Percentiles rank a stretch among this genome's conserved stretches.
Conservation (phyloP, 2,797 vertebrate species). For the Anniella stebbinsi region DNA sequence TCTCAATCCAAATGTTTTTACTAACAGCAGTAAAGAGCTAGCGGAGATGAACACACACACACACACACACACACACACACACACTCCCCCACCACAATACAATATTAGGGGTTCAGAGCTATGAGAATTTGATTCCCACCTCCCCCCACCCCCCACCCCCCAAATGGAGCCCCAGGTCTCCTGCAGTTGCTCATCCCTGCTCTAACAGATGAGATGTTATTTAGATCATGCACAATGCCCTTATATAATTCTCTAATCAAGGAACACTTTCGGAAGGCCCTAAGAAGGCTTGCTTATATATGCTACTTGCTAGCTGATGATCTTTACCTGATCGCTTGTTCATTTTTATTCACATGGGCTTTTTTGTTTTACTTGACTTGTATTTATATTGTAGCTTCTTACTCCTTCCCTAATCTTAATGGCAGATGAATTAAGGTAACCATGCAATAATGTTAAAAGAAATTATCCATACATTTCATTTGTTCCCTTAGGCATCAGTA, state of each 20-base stretch:
- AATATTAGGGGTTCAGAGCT: background rate
- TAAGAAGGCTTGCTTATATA: background rate
- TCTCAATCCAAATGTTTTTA: background rate
- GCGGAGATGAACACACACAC: background rate
- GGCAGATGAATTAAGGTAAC: background rate
- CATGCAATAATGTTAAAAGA: slow-evolving; percentile 9
- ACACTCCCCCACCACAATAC: background rate
- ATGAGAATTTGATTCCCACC: background rate
- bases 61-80: too few relatives aligned
- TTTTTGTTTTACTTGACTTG: background rate
- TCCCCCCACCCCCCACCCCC: background rate
- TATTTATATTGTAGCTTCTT: slow-evolving; percentile 35
- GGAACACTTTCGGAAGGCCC: background rate
- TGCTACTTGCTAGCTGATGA: slow-evolving; percentile 8
- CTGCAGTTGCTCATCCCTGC: background rate
- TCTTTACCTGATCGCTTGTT: slow-evolving; percentile 25
- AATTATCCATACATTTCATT: slow-evolving; percentile 3
- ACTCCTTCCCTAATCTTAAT: slow-evolving; percentile 23
- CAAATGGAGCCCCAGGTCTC: background rate
- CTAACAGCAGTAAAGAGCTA: background rate
- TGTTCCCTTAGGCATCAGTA: slow-evolving; percentile 1
- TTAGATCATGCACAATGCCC: background rate
- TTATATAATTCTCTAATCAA: background rate
- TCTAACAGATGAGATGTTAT: background rate
- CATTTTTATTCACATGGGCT: background rate